Evolutionary conservation across 2,888 invertebrate species (phyloP).

Genomic region (Coenonympha arcania): DNA sequence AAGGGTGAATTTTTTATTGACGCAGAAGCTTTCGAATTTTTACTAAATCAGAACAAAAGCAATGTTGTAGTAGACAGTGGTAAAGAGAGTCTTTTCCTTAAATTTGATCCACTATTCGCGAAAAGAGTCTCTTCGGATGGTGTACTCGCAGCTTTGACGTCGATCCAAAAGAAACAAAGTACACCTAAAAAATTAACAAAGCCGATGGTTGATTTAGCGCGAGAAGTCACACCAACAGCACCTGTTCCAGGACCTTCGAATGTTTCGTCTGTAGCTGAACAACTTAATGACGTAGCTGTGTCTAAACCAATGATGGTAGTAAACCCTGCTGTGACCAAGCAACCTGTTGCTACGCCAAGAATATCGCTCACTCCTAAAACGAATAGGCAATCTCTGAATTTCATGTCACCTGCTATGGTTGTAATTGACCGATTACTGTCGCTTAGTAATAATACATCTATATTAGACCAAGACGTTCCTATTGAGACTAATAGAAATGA

Average conservation of each 20-base stretch:
- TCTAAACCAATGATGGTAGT: slow-evolving; percentile 67
- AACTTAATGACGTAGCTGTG: slow-evolving; percentile 44
- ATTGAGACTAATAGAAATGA: slow-evolving; percentile 43
- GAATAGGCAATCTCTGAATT: slow-evolving; percentile 59
- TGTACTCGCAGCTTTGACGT: slow-evolving; percentile 46
- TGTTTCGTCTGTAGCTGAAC: slow-evolving; percentile 37
- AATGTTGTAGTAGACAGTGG: slow-evolving; percentile 57
- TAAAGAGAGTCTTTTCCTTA: slow-evolving; percentile 65
- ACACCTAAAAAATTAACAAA: slow-evolving; percentile 46
- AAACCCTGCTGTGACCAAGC: slow-evolving; percentile 50
- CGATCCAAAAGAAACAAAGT: slow-evolving; percentile 49
- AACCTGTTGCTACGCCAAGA: slow-evolving; percentile 48
- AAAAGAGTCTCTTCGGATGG: slow-evolving; percentile 56
- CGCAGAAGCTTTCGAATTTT: slow-evolving; percentile 63
- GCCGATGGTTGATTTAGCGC: slow-evolving; percentile 22
- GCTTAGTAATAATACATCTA: slow-evolving; percentile 54
- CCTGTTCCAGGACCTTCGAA: slow-evolving; percentile 33
- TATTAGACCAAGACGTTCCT: slow-evolving; percentile 41
- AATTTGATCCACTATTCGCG: slow-evolving; percentile 66
- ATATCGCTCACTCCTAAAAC: slow-evolving; percentile 48
- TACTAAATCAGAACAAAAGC: slow-evolving; percentile 58
- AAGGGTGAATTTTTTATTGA: slow-evolving; percentile 62
- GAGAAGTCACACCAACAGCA: slow-evolving; percentile 29
- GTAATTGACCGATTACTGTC: slow-evolving; percentile 69
- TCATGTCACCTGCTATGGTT: slow-evolving; percentile 69